Evolutionary conservation across 2,888 invertebrate species (phyloP).

Genomic region (Hypsopygia costalis): DNA sequence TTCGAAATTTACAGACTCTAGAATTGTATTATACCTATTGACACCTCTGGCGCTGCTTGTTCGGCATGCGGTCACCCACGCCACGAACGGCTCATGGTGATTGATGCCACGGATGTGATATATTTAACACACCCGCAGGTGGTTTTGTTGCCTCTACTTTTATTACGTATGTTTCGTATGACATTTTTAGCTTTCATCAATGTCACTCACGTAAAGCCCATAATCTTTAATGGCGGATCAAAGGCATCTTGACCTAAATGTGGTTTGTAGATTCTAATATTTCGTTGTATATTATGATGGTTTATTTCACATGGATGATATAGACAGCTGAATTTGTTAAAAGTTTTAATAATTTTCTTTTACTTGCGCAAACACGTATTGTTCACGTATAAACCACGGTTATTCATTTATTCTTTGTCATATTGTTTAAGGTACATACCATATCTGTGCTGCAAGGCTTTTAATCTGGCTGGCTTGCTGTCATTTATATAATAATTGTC

Average conservation of each 20-base stretch:
- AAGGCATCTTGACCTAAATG: conserved; percentile 1
- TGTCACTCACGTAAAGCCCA: conserved; percentile 13
- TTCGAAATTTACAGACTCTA: no score
- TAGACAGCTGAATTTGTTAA: no score
- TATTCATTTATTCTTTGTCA: no score
- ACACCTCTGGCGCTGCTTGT: conserved; percentile 2
- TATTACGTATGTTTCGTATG: conserved; percentile 2
- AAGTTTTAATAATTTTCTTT: no score
- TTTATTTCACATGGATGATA: background rate
- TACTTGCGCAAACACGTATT: no score
- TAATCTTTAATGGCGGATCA: conserved; percentile 1
- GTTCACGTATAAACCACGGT: no score
- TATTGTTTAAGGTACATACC: no score
- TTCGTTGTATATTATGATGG: background rate
- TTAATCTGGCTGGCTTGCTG: no score
- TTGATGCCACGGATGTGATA: conserved; percentile 19
- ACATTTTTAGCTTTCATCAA: conserved; percentile 22
- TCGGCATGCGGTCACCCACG: conserved; percentile 14
- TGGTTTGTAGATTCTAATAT: background rate
- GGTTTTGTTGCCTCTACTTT: conserved; percentile 4
- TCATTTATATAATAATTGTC: no score
- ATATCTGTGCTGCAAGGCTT: no score
- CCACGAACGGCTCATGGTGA: conserved; percentile 5
- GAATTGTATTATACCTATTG: no score
- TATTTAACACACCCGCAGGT: conserved; percentile 20